phyloP scores from a whole-genome alignment of 2,888 invertebrate genomes.

The Copidosoma aretas region DNA sequence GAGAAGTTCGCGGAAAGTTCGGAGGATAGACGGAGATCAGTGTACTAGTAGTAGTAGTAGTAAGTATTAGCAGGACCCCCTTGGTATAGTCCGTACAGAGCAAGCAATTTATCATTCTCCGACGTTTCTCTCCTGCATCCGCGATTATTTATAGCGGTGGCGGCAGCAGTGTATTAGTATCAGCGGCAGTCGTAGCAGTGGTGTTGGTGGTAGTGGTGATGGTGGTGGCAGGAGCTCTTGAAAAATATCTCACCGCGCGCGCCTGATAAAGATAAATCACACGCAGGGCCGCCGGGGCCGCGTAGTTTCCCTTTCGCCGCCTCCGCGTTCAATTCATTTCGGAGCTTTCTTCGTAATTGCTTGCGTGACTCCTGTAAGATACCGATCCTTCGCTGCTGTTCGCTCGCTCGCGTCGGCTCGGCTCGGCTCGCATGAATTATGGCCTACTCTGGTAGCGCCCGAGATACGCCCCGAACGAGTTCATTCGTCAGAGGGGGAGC shows the following conservation, averaged over 20 bases:
- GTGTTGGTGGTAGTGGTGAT: too few relatives aligned
- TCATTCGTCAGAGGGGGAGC: not conserved
- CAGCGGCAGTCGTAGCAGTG: not conserved
- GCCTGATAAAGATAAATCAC: not conserved
- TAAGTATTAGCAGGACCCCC: too few relatives aligned
- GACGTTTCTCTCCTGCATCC: not conserved
- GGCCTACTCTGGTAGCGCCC: not conserved
- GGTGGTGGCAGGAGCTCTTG: too few relatives aligned
- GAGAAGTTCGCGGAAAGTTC: constrained; percentile 1
- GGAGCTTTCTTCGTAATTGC: constrained; percentile 1
- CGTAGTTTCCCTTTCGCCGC: not conserved
- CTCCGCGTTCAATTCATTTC: not conserved
- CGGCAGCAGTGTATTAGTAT: not conserved
- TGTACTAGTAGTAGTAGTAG: too few relatives aligned
- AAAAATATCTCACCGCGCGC: not conserved
- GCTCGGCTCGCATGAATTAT: not conserved
- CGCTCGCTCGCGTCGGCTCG: not conserved
- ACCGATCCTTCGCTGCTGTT: not conserved
- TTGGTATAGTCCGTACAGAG: too few relatives aligned
- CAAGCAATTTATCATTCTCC: not conserved
- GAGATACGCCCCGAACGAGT: not conserved
- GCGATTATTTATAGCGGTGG: not conserved
- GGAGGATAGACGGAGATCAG: not conserved
- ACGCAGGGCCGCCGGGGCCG: not conserved
- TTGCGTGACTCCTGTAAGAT: not conserved